Base-by-base conservation (phyloP, 2,113 vertebrate genomes). In the Desmodus rotundus region DNA sequence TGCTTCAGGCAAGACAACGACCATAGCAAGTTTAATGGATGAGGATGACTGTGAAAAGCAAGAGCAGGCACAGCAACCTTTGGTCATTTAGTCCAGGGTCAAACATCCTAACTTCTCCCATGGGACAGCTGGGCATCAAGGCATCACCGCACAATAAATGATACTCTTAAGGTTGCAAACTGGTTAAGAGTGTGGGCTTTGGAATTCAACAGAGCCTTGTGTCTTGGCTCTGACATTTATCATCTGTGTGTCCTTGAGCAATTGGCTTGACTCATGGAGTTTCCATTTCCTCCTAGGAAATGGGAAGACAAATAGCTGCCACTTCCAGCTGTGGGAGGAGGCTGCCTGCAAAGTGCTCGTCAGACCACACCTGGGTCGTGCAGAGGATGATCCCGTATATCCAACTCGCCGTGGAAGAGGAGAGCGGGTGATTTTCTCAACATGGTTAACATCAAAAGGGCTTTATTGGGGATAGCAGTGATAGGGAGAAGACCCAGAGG, bases 111-210 rank as follows among this genome's bases (percentile, higher is more conserved):
- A 45, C 20, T 50, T 16, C n/a, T 19, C 70, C 24, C 36, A 6
- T 0, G 13, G 70, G 43, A 61, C 36, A 43, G 36, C 45, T 14
- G 50, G 41, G 52, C 43, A n/a, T 31, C 31, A 16, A 33, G 8
- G 17, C 3, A 22, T 22, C 9, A 0, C 7, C 11, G 65, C 45
- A 7, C 17, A 63, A 56, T 3, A 26, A 70, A 45, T 0, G 36
- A 20, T 38, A 33, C 61, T 41, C 61, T 36, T 5, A 28, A 74
- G 65, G 67, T 63, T 17, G 11, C 20, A 47, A 80, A 17, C 20
- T 17, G 28, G 36, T 26, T 36, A 56, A 16, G 41, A 22, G 26
- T 1, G 7, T 22, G 63, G 61, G 80, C 38, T 73, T n/a, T 76
- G 65, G 61, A 50, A 33, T 67, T 72, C 73, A 1, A 2, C 76